A percentile compares a stretch with the other conserved stretches of the same genome.
These are phyloP conservation scores for Atherinosoma microstoma DNA, from an alignment of 2,797 vertebrate genomes.

Conservation along the genomic window DNA sequence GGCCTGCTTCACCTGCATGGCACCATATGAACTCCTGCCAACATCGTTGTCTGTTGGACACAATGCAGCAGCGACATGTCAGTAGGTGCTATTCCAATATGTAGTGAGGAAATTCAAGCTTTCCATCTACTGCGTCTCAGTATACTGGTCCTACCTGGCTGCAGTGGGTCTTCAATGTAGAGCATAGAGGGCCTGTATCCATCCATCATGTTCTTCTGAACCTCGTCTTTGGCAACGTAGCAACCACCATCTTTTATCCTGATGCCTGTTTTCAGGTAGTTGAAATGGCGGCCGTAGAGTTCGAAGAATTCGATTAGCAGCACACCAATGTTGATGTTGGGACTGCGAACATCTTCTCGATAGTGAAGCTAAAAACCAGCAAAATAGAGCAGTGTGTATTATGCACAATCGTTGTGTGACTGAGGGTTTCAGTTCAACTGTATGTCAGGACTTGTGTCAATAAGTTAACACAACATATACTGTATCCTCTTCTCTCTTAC, in stretches of 20 bases:
- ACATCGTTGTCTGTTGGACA: slow-evolving; percentile 91
- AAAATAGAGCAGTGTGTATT: background rate
- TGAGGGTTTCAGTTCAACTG: background rate
- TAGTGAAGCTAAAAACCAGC: slow-evolving; percentile 88
- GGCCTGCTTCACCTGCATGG: slow-evolving; percentile 99
- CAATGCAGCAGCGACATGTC: background rate
- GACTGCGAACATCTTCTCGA: slow-evolving; percentile 92
- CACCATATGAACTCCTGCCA: slow-evolving; percentile 96
- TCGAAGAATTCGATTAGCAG: slow-evolving; percentile 99
- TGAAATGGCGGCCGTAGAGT: slow-evolving; percentile 97
- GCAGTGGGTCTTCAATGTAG: slow-evolving; percentile 96
- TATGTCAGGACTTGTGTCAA: background rate
- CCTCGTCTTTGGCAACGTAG: slow-evolving; percentile 97
- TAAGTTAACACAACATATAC: background rate
- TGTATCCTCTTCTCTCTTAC: too few relatives aligned
- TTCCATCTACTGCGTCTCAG: too few relatives aligned
- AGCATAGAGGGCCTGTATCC: slow-evolving; percentile 98
- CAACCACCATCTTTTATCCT: slow-evolving; percentile 97
- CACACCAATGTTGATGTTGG: slow-evolving; percentile 95
- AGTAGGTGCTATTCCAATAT: background rate
- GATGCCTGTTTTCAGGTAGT: slow-evolving; percentile 98
- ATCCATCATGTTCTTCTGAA: slow-evolving; percentile 96
- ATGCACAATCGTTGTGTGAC: background rate
- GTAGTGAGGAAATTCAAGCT: background rate
- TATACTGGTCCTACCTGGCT: slow-evolving; percentile 87